These are phyloP conservation scores for Cardiocondyla obscurior DNA, from an alignment of 1,140 invertebrate species.

Conservation along the genomic window DNA sequence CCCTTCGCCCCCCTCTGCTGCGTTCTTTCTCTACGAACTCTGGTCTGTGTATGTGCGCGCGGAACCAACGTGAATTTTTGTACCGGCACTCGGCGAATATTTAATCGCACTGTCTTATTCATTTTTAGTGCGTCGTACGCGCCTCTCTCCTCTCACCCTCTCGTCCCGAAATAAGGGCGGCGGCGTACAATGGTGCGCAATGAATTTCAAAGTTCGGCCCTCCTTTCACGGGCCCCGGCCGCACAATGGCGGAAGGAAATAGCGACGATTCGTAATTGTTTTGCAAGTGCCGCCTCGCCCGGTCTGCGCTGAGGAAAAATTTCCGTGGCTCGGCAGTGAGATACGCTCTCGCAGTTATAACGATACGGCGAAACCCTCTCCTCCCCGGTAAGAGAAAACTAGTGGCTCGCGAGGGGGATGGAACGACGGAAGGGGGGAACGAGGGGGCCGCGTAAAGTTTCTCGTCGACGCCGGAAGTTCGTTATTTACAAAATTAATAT, in stretches of 20 bases:
- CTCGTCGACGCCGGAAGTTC: constrained; percentile 46
- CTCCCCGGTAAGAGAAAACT: neutral
- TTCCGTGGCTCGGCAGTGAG: constrained; percentile 20
- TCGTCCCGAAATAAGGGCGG: constrained; percentile 43
- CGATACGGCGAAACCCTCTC: neutral
- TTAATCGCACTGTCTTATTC: constrained; percentile 55
- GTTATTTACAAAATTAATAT: constrained; percentile 73
- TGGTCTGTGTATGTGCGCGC: neutral
- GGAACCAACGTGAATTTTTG: constrained; percentile 56
- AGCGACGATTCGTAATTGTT: constrained; percentile 52
- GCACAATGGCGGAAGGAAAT: constrained; percentile 36
- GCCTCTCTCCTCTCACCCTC: neutral
- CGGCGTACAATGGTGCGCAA: constrained; percentile 44
- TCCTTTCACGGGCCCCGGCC: constrained; percentile 41
- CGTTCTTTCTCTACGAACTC: neutral
- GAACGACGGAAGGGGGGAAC: neutral
- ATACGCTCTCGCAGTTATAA: constrained; percentile 36
- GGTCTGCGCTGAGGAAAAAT: constrained; percentile 24
- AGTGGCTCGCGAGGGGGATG: neutral
- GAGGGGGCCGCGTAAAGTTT: constrained; percentile 55
- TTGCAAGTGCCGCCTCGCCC: constrained; percentile 28
- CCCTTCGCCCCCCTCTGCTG: neutral
- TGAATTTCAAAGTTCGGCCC: constrained; percentile 53
- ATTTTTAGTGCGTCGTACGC: constrained; percentile 46
- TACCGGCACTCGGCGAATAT: constrained; percentile 53